Evolutionary conservation across 2,888 invertebrate genomes (phyloP).

Genomic region (Apeira syringaria): DNA sequence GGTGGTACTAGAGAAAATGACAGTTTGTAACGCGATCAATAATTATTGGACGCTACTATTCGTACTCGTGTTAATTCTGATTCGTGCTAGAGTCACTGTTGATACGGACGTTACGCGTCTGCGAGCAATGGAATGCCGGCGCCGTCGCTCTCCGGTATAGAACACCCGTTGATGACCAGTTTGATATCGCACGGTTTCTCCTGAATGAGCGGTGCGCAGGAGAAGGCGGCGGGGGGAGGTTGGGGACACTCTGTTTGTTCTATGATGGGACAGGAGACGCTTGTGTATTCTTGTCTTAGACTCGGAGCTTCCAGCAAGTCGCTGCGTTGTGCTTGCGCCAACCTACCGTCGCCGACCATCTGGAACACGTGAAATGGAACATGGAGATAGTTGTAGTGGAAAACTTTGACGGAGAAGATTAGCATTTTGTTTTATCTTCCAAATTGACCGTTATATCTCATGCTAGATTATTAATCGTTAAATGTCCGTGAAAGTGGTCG

Average conservation of each 20-base stretch:
- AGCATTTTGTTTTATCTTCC: no score
- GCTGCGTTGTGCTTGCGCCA: constrained; percentile 74
- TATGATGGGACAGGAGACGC: constrained; percentile 89
- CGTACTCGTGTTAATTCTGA: no score
- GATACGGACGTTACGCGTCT: constrained; percentile 46
- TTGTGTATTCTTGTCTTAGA: constrained; percentile 77
- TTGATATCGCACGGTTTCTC: constrained; percentile 26
- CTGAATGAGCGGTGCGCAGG: constrained; percentile 30
- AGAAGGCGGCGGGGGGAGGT: constrained; percentile 22
- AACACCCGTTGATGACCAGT: constrained; percentile 67
- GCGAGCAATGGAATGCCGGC: constrained; percentile 69
- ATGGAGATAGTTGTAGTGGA: no score
- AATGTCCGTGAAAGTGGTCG: no score
- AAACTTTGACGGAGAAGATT: no score
- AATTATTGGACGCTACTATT: no score
- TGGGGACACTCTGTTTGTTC: constrained; percentile 68
- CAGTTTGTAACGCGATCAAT: no score
- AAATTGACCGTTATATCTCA: no score
- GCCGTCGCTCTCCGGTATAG: constrained; percentile 55
- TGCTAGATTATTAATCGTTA: no score
- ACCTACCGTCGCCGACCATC: constrained; percentile 84
- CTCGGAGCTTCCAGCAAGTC: constrained; percentile 76
- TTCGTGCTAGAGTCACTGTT: no score
- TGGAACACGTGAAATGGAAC: constrained; percentile 44
- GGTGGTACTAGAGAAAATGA: no score